These are phyloP conservation scores for Epicauta chinensis DNA, from an alignment of 1,140 invertebrate genomes.

Conservation along the genomic window DNA sequence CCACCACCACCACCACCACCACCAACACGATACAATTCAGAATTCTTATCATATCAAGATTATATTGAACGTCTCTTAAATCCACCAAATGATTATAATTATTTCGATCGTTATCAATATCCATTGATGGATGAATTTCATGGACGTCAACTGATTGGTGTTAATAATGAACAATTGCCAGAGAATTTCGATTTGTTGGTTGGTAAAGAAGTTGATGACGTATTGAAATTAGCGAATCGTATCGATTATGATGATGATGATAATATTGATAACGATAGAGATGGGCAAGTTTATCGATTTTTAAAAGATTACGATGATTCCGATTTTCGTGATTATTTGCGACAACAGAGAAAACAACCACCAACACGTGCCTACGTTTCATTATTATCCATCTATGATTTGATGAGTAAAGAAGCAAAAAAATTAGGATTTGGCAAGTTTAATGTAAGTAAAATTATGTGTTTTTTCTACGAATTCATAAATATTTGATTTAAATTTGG, in stretches of 20 bases:
- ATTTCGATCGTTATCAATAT: constrained; percentile 29
- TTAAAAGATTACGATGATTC: constrained; percentile 34
- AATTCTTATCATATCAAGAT: constrained; percentile 17
- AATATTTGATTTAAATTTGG: too few relatives aligned
- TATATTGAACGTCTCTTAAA: constrained; percentile 22
- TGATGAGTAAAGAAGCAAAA: constrained; percentile 51
- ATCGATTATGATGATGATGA: constrained; percentile 9
- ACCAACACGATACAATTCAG: too few relatives aligned
- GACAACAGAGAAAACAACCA: constrained; percentile 32
- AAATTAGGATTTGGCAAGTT: constrained; percentile 48
- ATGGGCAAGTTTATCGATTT: constrained; percentile 27
- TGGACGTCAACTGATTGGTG: constrained; percentile 7
- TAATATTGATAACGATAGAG: constrained; percentile 15
- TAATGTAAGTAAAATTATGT: constrained; percentile 42
- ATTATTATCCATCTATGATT: constrained; percentile 49
- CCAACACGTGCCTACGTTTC: constrained; percentile 43
- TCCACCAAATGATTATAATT: constrained; percentile 23
- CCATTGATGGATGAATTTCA: constrained; percentile 5
- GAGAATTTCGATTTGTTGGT: constrained; percentile 25
- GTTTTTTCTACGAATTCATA: too few relatives aligned
- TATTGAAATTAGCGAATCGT: constrained; percentile 27
- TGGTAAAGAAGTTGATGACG: constrained; percentile 26
- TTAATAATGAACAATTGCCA: constrained; percentile 2
- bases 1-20: constrained; percentile 46
- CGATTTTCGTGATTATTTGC: constrained; percentile 20